Evolutionary conservation across 2,797 vertebrate genomes (phyloP), one percentile per base, ranked within the genome.

Genomic region (Heliangelus exortis): DNA sequence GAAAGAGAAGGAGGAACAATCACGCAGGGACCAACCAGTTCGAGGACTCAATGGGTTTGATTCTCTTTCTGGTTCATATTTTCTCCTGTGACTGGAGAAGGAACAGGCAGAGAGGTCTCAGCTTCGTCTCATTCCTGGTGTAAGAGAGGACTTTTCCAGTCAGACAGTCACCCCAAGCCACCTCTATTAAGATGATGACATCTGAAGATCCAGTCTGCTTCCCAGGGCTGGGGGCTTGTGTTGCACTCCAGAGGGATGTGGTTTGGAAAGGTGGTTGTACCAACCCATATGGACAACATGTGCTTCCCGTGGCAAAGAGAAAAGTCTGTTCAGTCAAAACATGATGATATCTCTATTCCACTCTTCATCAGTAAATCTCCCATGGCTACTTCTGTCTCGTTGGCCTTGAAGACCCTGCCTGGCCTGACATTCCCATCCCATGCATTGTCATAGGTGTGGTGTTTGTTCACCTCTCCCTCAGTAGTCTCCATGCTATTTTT

Each of bases 1-100:
- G 21, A 80, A 83, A 59, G n/a, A 51, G 9, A 28, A 78, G 13
- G 31, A 69, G 12, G 47, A 39, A 31, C 15, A 29, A 23, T 6
- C 13, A 9, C 22, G 59, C 0, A 36, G 4, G 12, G 14, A 75
- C 88, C 0, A 0, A 69, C 2, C 1, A 31, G 10, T 29, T 84
- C 69, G 5, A 43, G 22, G 29, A 71, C n/a, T 41, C 50, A 34
- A 0, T 3, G 3, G 2, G 4, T 76, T 83, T 76, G 51, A 69
- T 78, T 88, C 77, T 73, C 3, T 50, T 92, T 93, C 48, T 78
- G 33, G 21, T 31, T 51, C 22, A 7, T 43, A 57, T 82, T 84
- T 90, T 84, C 51, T 87, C 13, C n/a, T 75, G 14, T 34, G 28
- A 72, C 6, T 62, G n/a, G 15, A 54, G 19, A 88, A 91, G 12